Conservation (phyloP, 1,140 invertebrate species). For the Drosophila pachea region DNA sequence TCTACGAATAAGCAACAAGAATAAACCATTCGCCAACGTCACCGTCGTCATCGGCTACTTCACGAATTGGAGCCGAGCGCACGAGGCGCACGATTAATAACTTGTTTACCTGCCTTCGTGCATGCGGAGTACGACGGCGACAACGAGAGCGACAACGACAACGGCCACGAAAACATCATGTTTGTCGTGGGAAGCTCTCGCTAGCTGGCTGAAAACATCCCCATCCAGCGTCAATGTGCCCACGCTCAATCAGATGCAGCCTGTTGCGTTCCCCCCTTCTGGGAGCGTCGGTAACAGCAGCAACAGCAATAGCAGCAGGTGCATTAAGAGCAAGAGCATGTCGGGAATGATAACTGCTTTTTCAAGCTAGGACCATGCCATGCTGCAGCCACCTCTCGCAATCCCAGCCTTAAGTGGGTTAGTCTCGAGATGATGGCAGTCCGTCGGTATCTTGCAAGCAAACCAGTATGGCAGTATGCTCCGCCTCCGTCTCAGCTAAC, state of each 20-base stretch:
- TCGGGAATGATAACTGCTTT: constrained; percentile 12
- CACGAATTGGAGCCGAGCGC: constrained; percentile 44
- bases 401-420: constrained; percentile 32
- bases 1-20: constrained; percentile 78
- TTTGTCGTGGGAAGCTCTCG: constrained; percentile 46
- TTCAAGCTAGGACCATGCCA: constrained; percentile 6
- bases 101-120: constrained; percentile 74
- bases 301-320: constrained; percentile 34
- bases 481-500: constrained; percentile 71
- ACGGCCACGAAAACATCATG: constrained; percentile 7
- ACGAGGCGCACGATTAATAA: constrained; percentile 63
- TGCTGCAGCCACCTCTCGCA: constrained; percentile 13
- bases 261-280: constrained; percentile 56
- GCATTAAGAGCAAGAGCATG: too few relatives aligned
- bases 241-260: constrained; percentile 52
- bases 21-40: constrained; percentile 57
- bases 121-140: constrained; percentile 17
- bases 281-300: constrained; percentile 5
- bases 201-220: constrained; percentile 52
- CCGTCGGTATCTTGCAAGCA: constrained; percentile 40
- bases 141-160: constrained; percentile 6
- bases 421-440: constrained; percentile 34
- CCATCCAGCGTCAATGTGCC: constrained; percentile 37
- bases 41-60: constrained; percentile 33
- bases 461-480: constrained; percentile 63